Percentiles rank a stretch among this genome's conserved stretches.
Conservation (phyloP, 2,888 invertebrate species). For the Troides helena region DNA sequence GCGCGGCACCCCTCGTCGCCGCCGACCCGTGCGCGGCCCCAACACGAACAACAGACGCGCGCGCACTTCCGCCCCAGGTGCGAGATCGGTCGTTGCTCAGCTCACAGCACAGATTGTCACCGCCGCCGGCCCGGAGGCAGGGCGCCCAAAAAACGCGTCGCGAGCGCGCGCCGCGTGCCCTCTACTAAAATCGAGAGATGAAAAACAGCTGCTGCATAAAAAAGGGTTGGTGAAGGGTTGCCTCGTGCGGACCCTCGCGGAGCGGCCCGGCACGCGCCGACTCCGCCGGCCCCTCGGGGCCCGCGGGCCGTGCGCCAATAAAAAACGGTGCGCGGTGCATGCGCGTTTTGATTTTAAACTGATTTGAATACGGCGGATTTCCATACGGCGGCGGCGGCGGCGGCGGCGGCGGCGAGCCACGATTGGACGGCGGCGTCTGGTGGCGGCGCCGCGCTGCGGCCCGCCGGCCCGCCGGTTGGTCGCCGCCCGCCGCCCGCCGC, state of each 20-base stretch:
- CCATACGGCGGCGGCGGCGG: slow-evolving; percentile 54
- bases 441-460: slow-evolving; percentile 24
- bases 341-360: slow-evolving; percentile 77
- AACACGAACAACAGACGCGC: no score
- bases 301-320: slow-evolving; percentile 65
- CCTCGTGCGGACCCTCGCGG: slow-evolving; percentile 39
- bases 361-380: slow-evolving; percentile 78
- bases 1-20: neutral
- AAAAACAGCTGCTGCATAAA: slow-evolving; percentile 67
- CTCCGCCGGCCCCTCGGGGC: neutral
- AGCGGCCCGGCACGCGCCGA: slow-evolving; percentile 28
- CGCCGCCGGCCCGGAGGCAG: slow-evolving; percentile 1
- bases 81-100: neutral
- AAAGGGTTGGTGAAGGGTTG: slow-evolving; percentile 74
- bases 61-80: slow-evolving; percentile 25
- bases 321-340: slow-evolving; percentile 72
- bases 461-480: neutral
- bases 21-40: neutral
- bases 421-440: slow-evolving; percentile 62
- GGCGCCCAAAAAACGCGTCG: slow-evolving; percentile 52
- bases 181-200: slow-evolving; percentile 45
- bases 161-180: slow-evolving; percentile 57
- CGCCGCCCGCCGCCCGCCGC: neutral
- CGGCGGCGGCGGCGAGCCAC: slow-evolving; percentile 42
- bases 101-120: slow-evolving; percentile 8